phyloP scores from a whole-genome alignment of 2,888 invertebrate species.

The Scrobipalpa costella region DNA sequence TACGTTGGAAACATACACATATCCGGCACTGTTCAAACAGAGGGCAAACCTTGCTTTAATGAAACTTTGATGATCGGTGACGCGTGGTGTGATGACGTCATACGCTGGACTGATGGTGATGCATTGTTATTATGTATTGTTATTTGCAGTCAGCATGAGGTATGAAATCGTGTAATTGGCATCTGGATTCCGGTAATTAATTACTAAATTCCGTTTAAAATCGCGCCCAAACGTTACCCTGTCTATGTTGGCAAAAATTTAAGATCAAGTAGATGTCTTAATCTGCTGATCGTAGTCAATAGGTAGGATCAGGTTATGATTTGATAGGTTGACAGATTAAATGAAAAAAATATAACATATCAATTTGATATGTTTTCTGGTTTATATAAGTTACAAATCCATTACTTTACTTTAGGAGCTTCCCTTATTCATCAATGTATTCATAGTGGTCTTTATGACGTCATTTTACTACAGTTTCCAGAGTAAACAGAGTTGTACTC shows the following conservation, averaged over 20 bases:
- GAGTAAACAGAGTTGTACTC: constrained; percentile 36
- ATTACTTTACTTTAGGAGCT: too few relatives aligned
- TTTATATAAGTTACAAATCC: too few relatives aligned
- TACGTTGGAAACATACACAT: not conserved
- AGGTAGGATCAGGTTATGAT: too few relatives aligned
- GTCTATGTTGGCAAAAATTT: too few relatives aligned
- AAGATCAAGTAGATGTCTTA: too few relatives aligned
- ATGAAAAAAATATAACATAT: too few relatives aligned
- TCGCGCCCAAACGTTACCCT: not conserved
- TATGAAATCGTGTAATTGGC: too few relatives aligned
- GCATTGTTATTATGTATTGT: not conserved
- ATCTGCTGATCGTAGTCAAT: too few relatives aligned
- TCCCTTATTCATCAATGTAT: not conserved
- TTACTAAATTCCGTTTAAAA: not conserved
- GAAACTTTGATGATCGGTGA: not conserved
- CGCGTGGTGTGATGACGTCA: not conserved
- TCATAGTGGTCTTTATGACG: not conserved
- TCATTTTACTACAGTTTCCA: constrained; percentile 14
- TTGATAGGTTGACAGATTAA: too few relatives aligned
- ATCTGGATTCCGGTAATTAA: not conserved
- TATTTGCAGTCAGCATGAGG: not conserved
- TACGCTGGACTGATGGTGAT: not conserved
- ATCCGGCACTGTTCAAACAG: not conserved
- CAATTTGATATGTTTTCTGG: too few relatives aligned
- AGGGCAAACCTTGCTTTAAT: not conserved